phyloP scores from a whole-genome alignment of 1,140 invertebrate genomes.

The Drosophila mayri region DNA sequence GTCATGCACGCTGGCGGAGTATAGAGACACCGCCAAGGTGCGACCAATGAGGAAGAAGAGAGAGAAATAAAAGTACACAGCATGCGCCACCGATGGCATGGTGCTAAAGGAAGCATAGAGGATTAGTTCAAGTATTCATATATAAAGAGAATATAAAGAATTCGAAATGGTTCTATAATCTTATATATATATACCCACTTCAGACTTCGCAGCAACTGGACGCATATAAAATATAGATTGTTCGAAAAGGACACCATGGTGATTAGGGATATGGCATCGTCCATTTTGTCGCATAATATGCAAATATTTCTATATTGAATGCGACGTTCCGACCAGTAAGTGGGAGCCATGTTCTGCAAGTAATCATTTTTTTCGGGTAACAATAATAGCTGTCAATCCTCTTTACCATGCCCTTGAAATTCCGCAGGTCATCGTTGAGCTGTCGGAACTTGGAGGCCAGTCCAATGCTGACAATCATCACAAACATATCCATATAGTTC shows the following conservation, averaged over 20 bases:
- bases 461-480: slow-evolving; percentile 83
- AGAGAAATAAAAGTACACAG: slow-evolving; percentile 88
- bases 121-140: neutral
- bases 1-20: slow-evolving; percentile 88
- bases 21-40: slow-evolving; percentile 87
- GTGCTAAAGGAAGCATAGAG: slow-evolving; percentile 43
- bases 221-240: slow-evolving; percentile 83
- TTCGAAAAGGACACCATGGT: slow-evolving; percentile 84
- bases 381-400: slow-evolving; percentile 15
- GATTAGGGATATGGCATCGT: slow-evolving; percentile 78
- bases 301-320: slow-evolving; percentile 81
- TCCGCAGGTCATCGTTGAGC: slow-evolving; percentile 74
- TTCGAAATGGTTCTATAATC: no score
- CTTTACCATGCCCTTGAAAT: slow-evolving; percentile 79
- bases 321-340: slow-evolving; percentile 74
- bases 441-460: slow-evolving; percentile 69
- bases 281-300: slow-evolving; percentile 72
- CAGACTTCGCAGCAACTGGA: slow-evolving; percentile 74
- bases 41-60: slow-evolving; percentile 88
- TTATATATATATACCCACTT: slow-evolving; percentile 61
- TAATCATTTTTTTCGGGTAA: slow-evolving; percentile 29
- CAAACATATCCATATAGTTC: slow-evolving; percentile 83
- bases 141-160: neutral
- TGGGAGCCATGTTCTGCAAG: slow-evolving; percentile 65
- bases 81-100: slow-evolving; percentile 77